Conservation (phyloP, 2,888 invertebrate genomes). For the Hydrotaea diabolus region DNA sequence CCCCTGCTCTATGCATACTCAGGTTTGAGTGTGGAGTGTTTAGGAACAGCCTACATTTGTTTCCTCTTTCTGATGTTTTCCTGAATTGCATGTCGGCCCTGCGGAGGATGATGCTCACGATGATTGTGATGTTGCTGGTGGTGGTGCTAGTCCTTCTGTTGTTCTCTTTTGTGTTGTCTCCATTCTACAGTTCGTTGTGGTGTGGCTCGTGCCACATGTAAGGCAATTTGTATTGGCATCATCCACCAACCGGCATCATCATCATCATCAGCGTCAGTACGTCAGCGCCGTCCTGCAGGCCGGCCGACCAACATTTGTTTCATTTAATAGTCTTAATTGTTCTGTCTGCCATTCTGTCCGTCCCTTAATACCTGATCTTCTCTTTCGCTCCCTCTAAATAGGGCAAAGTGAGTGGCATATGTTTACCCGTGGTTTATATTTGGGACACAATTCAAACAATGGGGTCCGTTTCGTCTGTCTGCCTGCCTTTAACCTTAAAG, state of each 20-base stretch:
- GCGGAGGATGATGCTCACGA: slow-evolving; percentile 20
- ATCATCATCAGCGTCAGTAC: too few species aligned
- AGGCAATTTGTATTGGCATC: slow-evolving; percentile 36
- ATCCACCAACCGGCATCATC: slow-evolving; percentile 18
- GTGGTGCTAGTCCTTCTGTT: too few species aligned
- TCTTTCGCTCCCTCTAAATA: slow-evolving; percentile 6
- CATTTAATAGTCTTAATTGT: slow-evolving; percentile 47
- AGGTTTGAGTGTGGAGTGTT: slow-evolving; percentile 18
- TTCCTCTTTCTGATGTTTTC: slow-evolving; percentile 39
- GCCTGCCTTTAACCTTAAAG: neutral
- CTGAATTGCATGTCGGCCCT: slow-evolving; percentile 28
- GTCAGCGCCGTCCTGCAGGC: neutral
- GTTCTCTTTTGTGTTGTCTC: neutral
- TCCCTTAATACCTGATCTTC: neutral
- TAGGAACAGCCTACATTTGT: slow-evolving; percentile 55
- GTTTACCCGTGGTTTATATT: slow-evolving; percentile 37
- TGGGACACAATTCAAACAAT: neutral
- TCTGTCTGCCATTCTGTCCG: slow-evolving; percentile 38
- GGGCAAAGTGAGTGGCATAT: slow-evolving; percentile 38
- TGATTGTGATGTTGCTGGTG: slow-evolving; percentile 20
- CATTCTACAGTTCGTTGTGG: neutral
- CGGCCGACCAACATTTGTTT: slow-evolving; percentile 19
- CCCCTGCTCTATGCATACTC: slow-evolving; percentile 18
- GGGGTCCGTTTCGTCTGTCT: neutral
- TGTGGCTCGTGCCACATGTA: slow-evolving; percentile 53